Evolutionary conservation across 1,140 invertebrate species (phyloP).

Genomic region (Bathynomus jamesi): DNA sequence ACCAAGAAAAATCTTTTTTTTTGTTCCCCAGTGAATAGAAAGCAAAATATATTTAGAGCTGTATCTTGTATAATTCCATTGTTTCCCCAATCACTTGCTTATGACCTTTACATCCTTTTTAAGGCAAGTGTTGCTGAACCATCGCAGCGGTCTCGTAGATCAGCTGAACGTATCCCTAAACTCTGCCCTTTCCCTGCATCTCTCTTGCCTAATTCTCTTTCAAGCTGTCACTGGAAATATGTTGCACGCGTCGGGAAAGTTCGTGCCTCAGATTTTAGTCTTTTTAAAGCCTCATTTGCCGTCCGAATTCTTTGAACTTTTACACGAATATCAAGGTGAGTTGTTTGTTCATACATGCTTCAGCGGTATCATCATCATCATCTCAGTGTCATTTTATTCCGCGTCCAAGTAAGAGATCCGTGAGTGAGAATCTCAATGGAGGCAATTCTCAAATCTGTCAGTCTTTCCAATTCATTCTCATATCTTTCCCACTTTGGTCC

Average conservation of each 20-base stretch:
- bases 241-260: slow-evolving; percentile 82
- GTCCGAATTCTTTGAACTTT: slow-evolving; percentile 52
- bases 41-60: not conserved
- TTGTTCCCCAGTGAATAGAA: too few relatives aligned
- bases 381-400: not conserved
- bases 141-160: slow-evolving; percentile 69
- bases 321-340: slow-evolving; percentile 69
- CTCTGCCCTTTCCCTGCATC: slow-evolving; percentile 72
- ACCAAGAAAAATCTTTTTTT: too few relatives aligned
- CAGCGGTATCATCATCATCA: not conserved
- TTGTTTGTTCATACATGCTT: slow-evolving; percentile 4
- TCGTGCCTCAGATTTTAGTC: slow-evolving; percentile 68
- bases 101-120: not conserved
- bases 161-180: slow-evolving; percentile 64
- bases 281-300: slow-evolving; percentile 62
- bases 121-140: slow-evolving; percentile 58
- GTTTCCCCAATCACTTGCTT: not conserved
- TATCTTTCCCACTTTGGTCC: too few relatives aligned
- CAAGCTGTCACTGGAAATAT: slow-evolving; percentile 61
- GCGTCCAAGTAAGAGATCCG: not conserved
- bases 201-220: slow-evolving; percentile 71
- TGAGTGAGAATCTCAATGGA: too few relatives aligned
- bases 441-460: too few relatives aligned
- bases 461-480: not conserved
- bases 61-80: not conserved